Conservation (phyloP, 2,888 invertebrate species). For the Eudemis profundana region DNA sequence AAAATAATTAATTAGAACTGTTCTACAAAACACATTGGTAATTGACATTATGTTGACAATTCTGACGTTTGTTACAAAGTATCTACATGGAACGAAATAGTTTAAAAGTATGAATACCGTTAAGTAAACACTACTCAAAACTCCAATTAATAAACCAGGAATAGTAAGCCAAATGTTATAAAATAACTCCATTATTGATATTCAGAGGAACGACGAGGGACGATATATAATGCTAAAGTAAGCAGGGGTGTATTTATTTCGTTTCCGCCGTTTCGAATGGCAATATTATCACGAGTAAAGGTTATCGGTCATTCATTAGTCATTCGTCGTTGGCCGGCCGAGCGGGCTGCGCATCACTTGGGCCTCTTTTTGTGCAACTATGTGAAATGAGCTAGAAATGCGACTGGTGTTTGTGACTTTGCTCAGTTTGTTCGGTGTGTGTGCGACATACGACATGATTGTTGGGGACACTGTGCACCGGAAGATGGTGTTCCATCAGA, state of each 20-base stretch:
- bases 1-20: background rate
- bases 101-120: background rate
- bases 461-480: constrained; percentile 77
- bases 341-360: constrained; percentile 49
- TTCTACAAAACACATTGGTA: background rate
- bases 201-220: background rate
- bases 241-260: constrained; percentile 20
- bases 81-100: background rate
- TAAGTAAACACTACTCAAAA: background rate
- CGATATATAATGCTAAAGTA: constrained; percentile 17
- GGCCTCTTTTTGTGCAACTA: constrained; percentile 45
- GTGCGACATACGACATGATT: constrained; percentile 74
- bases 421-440: constrained; percentile 61
- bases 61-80: background rate
- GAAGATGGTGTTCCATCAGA: constrained; percentile 81
- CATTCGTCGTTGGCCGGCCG: constrained; percentile 54
- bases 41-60: background rate
- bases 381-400: constrained; percentile 65
- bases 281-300: constrained; percentile 55
- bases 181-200: background rate
- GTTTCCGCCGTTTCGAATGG: constrained; percentile 27
- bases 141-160: background rate
- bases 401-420: constrained; percentile 57
- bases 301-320: constrained; percentile 63
- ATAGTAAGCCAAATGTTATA: background rate